phyloP scores from a whole-genome alignment of 2,888 invertebrate species.

The Gnatocerus cornutus region DNA sequence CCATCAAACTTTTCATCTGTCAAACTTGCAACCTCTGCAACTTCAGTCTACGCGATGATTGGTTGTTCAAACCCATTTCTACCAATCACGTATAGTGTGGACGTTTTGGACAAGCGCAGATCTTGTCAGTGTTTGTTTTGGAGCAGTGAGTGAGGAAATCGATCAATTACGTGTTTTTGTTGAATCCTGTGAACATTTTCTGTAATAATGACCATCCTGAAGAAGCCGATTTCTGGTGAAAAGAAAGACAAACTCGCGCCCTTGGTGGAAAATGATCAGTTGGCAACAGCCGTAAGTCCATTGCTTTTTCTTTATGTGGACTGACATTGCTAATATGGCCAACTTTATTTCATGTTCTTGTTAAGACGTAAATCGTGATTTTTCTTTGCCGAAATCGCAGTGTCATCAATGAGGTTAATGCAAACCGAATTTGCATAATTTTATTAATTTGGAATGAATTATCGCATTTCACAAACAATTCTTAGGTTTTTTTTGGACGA shows the following conservation, averaged over 20 bases:
- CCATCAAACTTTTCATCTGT: background rate
- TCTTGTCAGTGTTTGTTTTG: conserved; percentile 46
- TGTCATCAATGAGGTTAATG: background rate
- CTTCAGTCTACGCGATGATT: background rate
- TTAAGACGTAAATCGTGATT: background rate
- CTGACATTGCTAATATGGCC: conserved; percentile 37
- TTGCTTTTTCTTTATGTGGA: background rate
- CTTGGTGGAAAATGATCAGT: conserved; percentile 74
- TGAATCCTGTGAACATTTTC: conserved; percentile 35
- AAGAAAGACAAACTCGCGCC: conserved; percentile 84
- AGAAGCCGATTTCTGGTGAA: conserved; percentile 81
- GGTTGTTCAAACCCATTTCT: background rate
- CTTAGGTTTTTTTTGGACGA: too few species aligned
- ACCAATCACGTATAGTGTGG: conserved; percentile 9
- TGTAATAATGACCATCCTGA: conserved; percentile 84
- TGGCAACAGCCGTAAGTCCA: conserved; percentile 66
- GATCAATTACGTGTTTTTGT: conserved; percentile 46
- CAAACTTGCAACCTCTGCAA: conserved; percentile 23
- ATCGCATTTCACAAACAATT: too few species aligned
- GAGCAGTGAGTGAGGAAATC: conserved; percentile 31
- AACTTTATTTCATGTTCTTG: background rate
- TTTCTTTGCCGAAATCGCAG: background rate
- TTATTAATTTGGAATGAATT: too few species aligned
- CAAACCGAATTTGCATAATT: too few species aligned
- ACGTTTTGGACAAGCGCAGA: conserved; percentile 30